Percentiles rank a stretch among this genome's conserved stretches.
These are phyloP conservation scores for Cyclophora punctaria DNA, from an alignment of 2,888 invertebrate genomes.

Conservation along the genomic window DNA sequence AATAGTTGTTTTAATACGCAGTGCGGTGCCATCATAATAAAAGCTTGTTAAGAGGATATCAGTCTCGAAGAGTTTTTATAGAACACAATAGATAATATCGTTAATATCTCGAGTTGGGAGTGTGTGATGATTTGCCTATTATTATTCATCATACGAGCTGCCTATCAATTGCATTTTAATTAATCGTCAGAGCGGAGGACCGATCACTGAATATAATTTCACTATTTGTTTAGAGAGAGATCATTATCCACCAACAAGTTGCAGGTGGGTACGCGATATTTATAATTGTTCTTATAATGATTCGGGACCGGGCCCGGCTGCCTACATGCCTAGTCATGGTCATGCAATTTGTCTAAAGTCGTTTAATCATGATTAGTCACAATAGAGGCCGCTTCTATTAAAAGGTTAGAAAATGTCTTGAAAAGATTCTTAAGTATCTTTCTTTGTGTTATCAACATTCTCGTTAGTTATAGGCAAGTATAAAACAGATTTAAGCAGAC, in stretches of 20 bases:
- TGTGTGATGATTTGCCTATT: too few species aligned
- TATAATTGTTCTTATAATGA: conserved; percentile 75
- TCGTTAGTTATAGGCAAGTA: too few species aligned
- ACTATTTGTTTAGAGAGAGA: conserved; percentile 68
- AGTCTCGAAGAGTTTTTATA: too few species aligned
- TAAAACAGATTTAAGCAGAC: too few species aligned
- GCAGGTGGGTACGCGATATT: conserved; percentile 72
- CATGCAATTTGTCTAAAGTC: conserved; percentile 75
- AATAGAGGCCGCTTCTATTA: conserved; percentile 66
- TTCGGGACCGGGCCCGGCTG: conserved; percentile 59
- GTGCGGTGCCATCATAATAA: too few species aligned
- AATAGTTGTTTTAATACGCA: too few species aligned
- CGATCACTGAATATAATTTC: conserved; percentile 40
- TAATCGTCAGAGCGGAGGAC: conserved; percentile 27
- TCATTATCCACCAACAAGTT: conserved; percentile 69
- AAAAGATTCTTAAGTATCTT: conserved; percentile 33
- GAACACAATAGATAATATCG: conserved; percentile 7
- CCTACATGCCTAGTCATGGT: conserved; percentile 71
- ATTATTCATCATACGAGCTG: conserved; percentile 7
- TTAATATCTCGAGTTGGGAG: conserved; percentile 3
- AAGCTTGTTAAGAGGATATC: too few species aligned
- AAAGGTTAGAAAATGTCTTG: conserved; percentile 58
- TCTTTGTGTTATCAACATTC: too few species aligned
- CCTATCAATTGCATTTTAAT: conserved; percentile 36
- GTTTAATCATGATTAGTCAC: conserved; percentile 76